Conservation (phyloP, 1,140 invertebrate species). For the Solenopsis invicta region DNA sequence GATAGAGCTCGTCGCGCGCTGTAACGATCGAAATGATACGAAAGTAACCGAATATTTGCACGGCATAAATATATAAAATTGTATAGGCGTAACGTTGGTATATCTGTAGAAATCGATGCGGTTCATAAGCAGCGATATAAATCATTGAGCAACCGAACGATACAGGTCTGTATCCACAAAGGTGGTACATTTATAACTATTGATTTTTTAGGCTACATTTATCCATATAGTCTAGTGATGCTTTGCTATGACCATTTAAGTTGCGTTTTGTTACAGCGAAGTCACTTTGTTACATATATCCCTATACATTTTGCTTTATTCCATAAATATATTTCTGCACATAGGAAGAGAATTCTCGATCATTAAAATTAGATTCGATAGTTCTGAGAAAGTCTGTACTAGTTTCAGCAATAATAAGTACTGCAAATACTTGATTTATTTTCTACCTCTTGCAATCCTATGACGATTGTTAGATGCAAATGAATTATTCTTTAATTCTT, state of each 20-base stretch:
- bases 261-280: not conserved
- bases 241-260: constrained; percentile 37
- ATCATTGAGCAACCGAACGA: constrained; percentile 66
- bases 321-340: not conserved
- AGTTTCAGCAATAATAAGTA: not conserved
- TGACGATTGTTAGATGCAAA: constrained; percentile 10
- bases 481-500: not conserved
- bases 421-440: not conserved
- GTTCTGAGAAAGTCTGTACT: not conserved
- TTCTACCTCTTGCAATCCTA: constrained; percentile 6
- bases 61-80: constrained; percentile 46
- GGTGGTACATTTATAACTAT: constrained; percentile 65
- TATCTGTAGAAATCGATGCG: constrained; percentile 64
- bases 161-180: constrained; percentile 49
- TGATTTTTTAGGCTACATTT: constrained; percentile 48
- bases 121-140: constrained; percentile 67
- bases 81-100: constrained; percentile 57
- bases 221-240: constrained; percentile 4
- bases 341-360: not conserved
- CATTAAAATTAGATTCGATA: not conserved
- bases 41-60: constrained; percentile 45
- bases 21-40: not conserved
- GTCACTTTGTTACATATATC: not conserved
- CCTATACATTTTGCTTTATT: not conserved
- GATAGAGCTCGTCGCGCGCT: not conserved